Evolutionary conservation across 2,888 invertebrate species (phyloP), one percentile per base, ranked within the genome.

Genomic region (Leptinotarsa tumamoca): DNA sequence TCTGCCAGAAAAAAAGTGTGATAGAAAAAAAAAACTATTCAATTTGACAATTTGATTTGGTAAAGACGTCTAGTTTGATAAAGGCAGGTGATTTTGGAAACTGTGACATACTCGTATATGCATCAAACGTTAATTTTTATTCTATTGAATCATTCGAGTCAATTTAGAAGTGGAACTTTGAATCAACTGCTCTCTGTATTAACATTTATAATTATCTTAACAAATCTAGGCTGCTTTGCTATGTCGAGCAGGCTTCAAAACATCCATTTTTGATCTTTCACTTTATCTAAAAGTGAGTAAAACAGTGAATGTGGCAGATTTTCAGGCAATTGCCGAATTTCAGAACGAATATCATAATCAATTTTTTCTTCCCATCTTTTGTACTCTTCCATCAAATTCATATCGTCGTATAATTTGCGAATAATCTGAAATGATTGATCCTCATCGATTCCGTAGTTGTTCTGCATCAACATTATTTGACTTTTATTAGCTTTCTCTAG

Each of bases 361-460:
- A 18, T 56, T 10, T 72, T 17, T 3, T 54, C 56, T 66, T 72
- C 66, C 23, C 49, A 72, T 72, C 33, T 15, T 7, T 4, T 3
- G 15, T 33, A 67, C 17, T 67, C 72, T 43, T n/a, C 56, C 0
- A 17, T 15, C 4, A 72, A 21, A 43, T 72, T 54, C 14, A 72
- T 21, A 15, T 43, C 66, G 17, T 72, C 52, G 56, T 67, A 72
- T 18, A 72, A 23, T 21, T 54, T 56, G 27, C n/a, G 72, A n/a
- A 72, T 67, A 17, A 23, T 33, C 21, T 67, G 18, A 18, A 56
- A 18, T 17, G 52, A 51, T 21, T 21, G 2, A 17, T 54, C 33
- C 14, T 72, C 71, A 14, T 43, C 14, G 14, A n/a, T 72, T 18
- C 66, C 67, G 84, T 96, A 97, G 86, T 93, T 92, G 76, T 95